phyloP scores from a whole-genome alignment of 2,888 invertebrate species.

The Caenorhabditis zanzibari region DNA sequence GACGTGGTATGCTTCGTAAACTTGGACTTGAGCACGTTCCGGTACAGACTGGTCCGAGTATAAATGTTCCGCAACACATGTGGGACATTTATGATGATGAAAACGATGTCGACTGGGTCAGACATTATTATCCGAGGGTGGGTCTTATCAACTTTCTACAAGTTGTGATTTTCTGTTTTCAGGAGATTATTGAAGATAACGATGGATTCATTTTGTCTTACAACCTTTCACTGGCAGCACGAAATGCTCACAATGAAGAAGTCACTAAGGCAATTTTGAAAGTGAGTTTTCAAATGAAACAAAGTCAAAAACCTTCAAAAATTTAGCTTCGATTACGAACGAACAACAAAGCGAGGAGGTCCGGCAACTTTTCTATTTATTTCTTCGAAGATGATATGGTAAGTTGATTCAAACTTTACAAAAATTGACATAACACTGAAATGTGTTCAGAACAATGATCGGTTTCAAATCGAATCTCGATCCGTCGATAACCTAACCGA shows the following conservation, averaged over 20 bases:
- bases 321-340: conserved; percentile 50
- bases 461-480: conserved; percentile 55
- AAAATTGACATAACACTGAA: background rate
- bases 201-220: conserved; percentile 70
- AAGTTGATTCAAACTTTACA: background rate
- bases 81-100: conserved; percentile 78
- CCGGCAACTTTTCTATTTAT: conserved; percentile 43
- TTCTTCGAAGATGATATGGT: conserved; percentile 41
- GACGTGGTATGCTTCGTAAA: conserved; percentile 60
- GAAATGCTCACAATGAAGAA: conserved; percentile 60
- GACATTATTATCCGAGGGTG: conserved; percentile 76
- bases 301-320: background rate
- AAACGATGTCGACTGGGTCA: conserved; percentile 72
- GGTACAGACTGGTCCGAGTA: conserved; percentile 46
- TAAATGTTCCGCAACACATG: conserved; percentile 77
- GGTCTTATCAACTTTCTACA: background rate
- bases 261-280: conserved; percentile 62
- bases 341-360: conserved; percentile 45
- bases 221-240: conserved; percentile 71
- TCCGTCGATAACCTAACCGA: conserved; percentile 59
- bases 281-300: conserved; percentile 3
- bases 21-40: conserved; percentile 71
- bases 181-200: conserved; percentile 73
- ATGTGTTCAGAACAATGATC: conserved; percentile 31
- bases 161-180: conserved; percentile 39